Conservation (phyloP, 2,113 vertebrate species). For the Amblyopsis rosae region DNA sequence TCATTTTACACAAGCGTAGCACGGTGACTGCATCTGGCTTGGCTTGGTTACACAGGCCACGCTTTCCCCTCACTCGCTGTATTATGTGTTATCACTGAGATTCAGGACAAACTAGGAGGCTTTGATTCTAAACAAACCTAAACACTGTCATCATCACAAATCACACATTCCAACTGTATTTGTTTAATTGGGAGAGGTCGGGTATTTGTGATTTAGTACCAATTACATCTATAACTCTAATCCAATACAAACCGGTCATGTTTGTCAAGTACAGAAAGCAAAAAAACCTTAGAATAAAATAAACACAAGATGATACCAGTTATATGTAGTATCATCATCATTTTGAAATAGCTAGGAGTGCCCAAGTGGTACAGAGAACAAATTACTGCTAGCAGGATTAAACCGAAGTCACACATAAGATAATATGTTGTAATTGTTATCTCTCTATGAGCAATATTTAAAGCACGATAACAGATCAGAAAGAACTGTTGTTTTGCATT, state of each 20-base stretch:
- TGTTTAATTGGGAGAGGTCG: no score
- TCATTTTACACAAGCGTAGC: conserved; percentile 65
- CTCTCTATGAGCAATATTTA: no score
- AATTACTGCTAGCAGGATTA: no score
- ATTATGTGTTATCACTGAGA: conserved; percentile 33
- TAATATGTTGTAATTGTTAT: no score
- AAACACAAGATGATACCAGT: neutral
- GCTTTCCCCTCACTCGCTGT: neutral
- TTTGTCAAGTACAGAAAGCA: no score
- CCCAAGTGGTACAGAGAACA: no score
- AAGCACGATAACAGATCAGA: no score
- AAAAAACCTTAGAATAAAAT: neutral
- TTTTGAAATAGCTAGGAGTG: neutral
- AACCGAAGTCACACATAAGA: no score
- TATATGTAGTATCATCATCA: neutral
- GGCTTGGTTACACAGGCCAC: conserved; percentile 32
- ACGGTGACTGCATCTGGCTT: conserved; percentile 22
- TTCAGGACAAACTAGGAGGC: conserved; percentile 18
- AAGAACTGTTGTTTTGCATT: no score
- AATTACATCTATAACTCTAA: no score
- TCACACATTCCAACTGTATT: neutral
- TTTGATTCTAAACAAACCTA: neutral
- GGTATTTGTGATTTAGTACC: no score
- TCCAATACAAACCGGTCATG: no score
- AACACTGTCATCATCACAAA: conserved; percentile 1